Evolutionary conservation across 2,888 invertebrate species (phyloP).

Genomic region (Ctena decussata): DNA sequence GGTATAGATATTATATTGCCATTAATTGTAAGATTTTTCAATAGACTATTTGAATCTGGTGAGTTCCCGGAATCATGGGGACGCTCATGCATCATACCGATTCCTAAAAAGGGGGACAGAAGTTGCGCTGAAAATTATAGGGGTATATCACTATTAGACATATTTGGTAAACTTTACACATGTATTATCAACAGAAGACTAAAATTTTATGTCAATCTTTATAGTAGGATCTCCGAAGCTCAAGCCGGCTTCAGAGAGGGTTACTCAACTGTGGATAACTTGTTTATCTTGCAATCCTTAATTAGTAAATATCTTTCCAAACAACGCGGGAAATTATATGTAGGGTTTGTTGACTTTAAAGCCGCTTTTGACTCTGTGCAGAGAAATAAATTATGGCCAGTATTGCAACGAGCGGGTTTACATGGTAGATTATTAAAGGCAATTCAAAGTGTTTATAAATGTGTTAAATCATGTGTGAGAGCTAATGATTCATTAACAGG

Average conservation of each 20-base stretch:
- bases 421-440: background rate
- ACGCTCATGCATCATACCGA: background rate
- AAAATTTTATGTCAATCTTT: background rate
- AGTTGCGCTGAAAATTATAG: background rate
- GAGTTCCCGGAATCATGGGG: background rate
- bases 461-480: conserved; percentile 27
- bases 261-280: conserved; percentile 8
- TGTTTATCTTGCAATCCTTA: background rate
- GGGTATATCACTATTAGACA: background rate
- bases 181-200: conserved; percentile 2
- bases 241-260: conserved; percentile 14
- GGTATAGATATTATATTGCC: background rate
- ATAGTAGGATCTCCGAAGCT: background rate
- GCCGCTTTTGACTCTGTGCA: background rate
- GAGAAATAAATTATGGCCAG: background rate
- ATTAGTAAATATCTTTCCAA: conserved; percentile 4
- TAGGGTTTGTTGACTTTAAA: background rate
- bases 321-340: background rate
- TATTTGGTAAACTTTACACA: conserved; percentile 2
- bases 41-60: background rate
- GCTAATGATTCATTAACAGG: background rate
- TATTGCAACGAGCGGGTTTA: background rate
- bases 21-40: background rate
- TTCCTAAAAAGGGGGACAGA: background rate
- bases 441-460: conserved; percentile 16